Base-by-base conservation (phyloP, 2,113 vertebrate genomes). In the Cyrtonyx montezumae region DNA sequence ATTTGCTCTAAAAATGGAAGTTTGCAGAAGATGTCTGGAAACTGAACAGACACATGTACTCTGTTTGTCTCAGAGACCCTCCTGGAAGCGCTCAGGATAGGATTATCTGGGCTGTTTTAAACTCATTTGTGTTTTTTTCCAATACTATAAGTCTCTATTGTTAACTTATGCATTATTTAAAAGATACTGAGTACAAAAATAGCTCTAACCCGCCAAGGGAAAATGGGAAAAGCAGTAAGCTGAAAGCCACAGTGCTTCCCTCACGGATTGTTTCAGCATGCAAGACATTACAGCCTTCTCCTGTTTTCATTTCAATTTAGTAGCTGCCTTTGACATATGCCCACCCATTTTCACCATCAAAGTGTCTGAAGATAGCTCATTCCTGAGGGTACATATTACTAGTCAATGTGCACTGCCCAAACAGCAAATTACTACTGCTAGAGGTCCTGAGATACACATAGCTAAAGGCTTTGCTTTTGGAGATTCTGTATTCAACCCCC, bases 151-250 rank as follows among this genome's bases (percentile, higher is more conserved):
- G 51, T 84, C 87, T 95, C 94, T 91, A 94, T 94, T 95, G 95
- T 94, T 96, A 96, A 92, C 91, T 91, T 94, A 90, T 96, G 87
- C 94, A 96, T 96, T 95, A 96, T 96, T 96, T 90, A 96, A 94
- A 91, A 94, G 94, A 94, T 32, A 75, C 78, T 2, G 43, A 59
- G 94, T 90, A 94, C 96, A 96, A 96, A 96, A 96, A 96, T 96
- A 96, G 94, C 91, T 95, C 81, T 85, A 87, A 90, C 82, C 62
- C 36, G 0, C 56, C 69, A 79, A 88, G 90, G 96, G 93, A 93
- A 95, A 93, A 92, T 18, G 75, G 78, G 48, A 90, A 94, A 92
- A 83, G 82, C 91, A 83, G 51, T 37, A 68, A 94, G 87, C 84
- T 82, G 75, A 91, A 92, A 94, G 87, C 81, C 93, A 89, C 70